Percentiles rank a stretch among this genome's conserved stretches.
These are phyloP conservation scores for Odocoileus virginianus DNA, from an alignment of 2,113 vertebrate species.

Conservation along the genomic window DNA sequence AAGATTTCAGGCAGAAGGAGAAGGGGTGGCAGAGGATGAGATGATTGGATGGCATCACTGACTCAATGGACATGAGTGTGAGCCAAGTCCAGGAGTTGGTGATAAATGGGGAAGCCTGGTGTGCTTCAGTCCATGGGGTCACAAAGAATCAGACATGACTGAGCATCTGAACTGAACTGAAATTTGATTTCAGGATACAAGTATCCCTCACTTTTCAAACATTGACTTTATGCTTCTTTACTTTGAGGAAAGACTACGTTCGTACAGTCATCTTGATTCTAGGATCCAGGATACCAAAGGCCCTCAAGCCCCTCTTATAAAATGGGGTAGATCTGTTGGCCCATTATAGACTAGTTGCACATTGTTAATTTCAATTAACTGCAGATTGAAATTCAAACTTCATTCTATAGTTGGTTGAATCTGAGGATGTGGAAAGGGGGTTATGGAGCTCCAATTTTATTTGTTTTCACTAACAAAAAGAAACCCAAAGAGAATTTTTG, in stretches of 20 bases:
- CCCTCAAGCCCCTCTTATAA: neutral
- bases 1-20: neutral
- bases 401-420: neutral
- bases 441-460: neutral
- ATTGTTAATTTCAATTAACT: neutral
- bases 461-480: neutral
- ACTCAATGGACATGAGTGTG: neutral
- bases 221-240: neutral
- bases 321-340: neutral
- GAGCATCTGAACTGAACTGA: neutral
- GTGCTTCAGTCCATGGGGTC: neutral
- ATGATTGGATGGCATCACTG: neutral
- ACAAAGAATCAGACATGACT: neutral
- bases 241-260: neutral
- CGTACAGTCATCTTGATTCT: neutral
- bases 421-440: neutral
- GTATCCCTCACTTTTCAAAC: neutral
- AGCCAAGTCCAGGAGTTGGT: neutral
- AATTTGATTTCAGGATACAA: neutral
- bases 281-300: neutral
- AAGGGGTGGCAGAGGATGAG: neutral
- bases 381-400: neutral
- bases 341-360: neutral
- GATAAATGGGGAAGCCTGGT: neutral
- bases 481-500: neutral